A percentile compares a stretch with the other conserved stretches of the same genome.
Conservation (phyloP, 2,113 vertebrate species). For the Cynocephalus volans region DNA sequence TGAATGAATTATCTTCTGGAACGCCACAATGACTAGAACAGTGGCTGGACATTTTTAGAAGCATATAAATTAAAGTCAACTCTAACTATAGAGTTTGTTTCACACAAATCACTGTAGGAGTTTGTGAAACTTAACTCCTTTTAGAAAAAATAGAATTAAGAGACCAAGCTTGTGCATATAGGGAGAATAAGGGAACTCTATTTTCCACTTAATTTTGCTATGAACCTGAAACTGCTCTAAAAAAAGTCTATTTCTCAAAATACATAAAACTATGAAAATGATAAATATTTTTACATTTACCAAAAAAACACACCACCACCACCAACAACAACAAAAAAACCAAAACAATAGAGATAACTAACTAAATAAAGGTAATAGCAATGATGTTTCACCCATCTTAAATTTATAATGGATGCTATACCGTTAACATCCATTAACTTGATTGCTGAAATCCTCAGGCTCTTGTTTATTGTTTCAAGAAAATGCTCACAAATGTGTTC, state of each 20-base stretch:
- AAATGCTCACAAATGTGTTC: slow-evolving; percentile 16
- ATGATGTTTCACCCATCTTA: slow-evolving; percentile 17
- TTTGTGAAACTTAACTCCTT: slow-evolving; percentile 53
- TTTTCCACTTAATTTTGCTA: background rate
- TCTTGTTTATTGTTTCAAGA: slow-evolving; percentile 23
- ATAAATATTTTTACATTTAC: slow-evolving; percentile 36
- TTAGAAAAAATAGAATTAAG: slow-evolving; percentile 45
- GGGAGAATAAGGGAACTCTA: background rate
- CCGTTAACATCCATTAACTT: slow-evolving; percentile 5
- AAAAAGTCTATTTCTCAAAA: background rate
- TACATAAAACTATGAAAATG: background rate
- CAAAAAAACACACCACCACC: background rate
- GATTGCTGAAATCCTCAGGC: background rate
- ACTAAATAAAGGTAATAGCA: slow-evolving; percentile 40
- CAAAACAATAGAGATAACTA: background rate
- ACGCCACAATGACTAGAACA: background rate
- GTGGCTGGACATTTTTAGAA: slow-evolving; percentile 16
- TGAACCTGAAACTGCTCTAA: slow-evolving; percentile 16
- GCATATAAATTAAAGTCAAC: slow-evolving; percentile 6
- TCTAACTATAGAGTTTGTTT: slow-evolving; percentile 13
- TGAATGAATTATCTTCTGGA: background rate
- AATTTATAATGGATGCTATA: slow-evolving; percentile 20
- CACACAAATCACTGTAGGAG: background rate
- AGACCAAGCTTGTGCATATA: background rate
- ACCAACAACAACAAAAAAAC: too few relatives aligned